Evolutionary conservation across 2,797 vertebrate species (phyloP), one percentile per base, ranked within the genome.

Genomic region (Coregonus suidteri): DNA sequence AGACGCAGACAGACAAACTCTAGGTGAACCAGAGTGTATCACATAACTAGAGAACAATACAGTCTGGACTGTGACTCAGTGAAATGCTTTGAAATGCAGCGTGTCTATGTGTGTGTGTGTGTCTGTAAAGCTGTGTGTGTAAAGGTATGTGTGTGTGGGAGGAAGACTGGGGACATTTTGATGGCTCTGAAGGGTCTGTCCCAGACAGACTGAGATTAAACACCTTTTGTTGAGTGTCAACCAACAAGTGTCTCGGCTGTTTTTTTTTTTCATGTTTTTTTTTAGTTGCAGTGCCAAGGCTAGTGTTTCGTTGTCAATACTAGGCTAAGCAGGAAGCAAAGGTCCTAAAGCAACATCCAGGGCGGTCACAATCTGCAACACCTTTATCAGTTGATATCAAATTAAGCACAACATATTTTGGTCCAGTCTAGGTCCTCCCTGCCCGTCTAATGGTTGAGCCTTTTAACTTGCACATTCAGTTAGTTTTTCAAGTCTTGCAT

Each of bases 1-100:
- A 35, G 73, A 53, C 75, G 79, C 77, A 77, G 77, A 77, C 37
- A 85, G 86, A 89, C 87, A 91, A 41, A 14, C 41, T 87, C 86
- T 84, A 81, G 81, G 76, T 85, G 83, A 74, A 65, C 68, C 54
- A 81, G 47, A 66, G 62, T 25, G 54, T 82, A 35, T 66, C 75
- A 70, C 34, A 20, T 25, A 6, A 9, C n/a, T 20, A 5, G 56
- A 62, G n/a, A 20, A 62, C 56, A 62, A 20, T 62, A 62, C 56
- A 25, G 4, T n/a, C 56, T 62, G 56, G 56, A 5, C 18, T 20
- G n/a, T 62, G 56, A 62, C 56, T 62, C 6, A 20, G 18, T 7
- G 11, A 25, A n/a, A n/a, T 62, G 56, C n/a, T 62, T 6, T 25
- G 6, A 20, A 20, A 6, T 62, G n/a, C 15, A 5, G 34, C 73